phyloP scores from a whole-genome alignment of 1,140 invertebrate species.

The Drosophila nigrodunni region DNA sequence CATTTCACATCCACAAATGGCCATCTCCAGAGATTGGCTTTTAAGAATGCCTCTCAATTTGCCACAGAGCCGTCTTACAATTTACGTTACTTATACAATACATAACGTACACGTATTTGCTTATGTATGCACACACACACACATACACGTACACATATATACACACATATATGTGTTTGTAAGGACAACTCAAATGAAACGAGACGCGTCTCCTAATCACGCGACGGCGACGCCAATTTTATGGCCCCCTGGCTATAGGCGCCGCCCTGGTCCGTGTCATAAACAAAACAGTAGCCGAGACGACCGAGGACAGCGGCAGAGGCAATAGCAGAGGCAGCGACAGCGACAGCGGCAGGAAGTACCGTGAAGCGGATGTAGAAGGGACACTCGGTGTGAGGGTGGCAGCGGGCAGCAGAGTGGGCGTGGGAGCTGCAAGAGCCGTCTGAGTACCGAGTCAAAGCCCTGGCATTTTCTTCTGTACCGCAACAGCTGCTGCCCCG shows the following conservation, averaged over 20 bases:
- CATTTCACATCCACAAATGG: slow-evolving; percentile 47
- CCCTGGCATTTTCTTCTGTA: slow-evolving; percentile 53
- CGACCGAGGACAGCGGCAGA: slow-evolving; percentile 4
- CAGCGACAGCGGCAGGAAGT: background rate
- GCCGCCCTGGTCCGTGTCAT: slow-evolving; percentile 54
- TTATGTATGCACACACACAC: slow-evolving; percentile 2
- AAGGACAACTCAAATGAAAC: slow-evolving; percentile 68
- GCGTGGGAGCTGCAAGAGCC: background rate
- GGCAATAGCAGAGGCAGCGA: background rate
- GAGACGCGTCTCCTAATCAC: slow-evolving; percentile 63
- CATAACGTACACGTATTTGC: slow-evolving; percentile 9
- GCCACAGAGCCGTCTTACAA: slow-evolving; percentile 22
- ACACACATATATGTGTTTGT: slow-evolving; percentile 20
- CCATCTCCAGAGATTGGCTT: slow-evolving; percentile 49
- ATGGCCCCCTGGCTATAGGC: slow-evolving; percentile 33
- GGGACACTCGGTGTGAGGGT: no score
- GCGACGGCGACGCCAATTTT: slow-evolving; percentile 61
- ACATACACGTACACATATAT: slow-evolving; percentile 8
- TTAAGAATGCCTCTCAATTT: slow-evolving; percentile 43
- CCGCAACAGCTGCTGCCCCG: slow-evolving; percentile 68
- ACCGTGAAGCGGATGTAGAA: background rate
- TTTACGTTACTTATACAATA: slow-evolving; percentile 41
- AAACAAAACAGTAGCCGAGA: slow-evolving; percentile 52
- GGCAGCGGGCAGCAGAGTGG: background rate
- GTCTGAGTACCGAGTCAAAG: slow-evolving; percentile 29